Evolutionary conservation across 1,140 invertebrate genomes (phyloP).

Genomic region (Dendroctonus valens): DNA sequence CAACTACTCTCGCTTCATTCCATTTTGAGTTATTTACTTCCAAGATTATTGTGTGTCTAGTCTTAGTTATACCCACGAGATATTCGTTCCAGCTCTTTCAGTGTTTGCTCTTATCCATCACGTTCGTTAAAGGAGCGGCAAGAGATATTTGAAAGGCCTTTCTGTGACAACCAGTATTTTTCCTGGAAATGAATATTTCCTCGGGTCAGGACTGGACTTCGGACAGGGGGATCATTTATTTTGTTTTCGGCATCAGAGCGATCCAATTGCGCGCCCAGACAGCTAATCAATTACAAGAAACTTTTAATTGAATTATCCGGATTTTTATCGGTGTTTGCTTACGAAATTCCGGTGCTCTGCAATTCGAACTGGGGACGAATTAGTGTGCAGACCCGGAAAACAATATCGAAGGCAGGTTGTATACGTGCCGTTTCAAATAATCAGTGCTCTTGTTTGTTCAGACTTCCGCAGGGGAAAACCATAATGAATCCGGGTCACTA

Average conservation of each 20-base stretch:
- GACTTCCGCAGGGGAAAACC: neutral
- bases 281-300: too few relatives aligned
- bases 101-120: constrained; percentile 4
- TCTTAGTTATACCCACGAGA: constrained; percentile 1
- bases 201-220: too few relatives aligned
- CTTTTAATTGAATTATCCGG: too few relatives aligned
- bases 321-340: too few relatives aligned
- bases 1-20: neutral
- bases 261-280: too few relatives aligned
- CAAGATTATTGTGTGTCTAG: constrained; percentile 5
- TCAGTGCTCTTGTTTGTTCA: constrained; percentile 8
- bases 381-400: neutral
- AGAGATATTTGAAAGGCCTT: constrained; percentile 1
- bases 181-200: constrained; percentile 1
- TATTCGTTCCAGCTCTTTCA: constrained; percentile 2
- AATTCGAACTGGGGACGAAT: too few relatives aligned
- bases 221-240: too few relatives aligned
- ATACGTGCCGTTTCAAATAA: constrained; percentile 7
- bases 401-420: neutral
- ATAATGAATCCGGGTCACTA: constrained; percentile 1
- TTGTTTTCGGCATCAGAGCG: too few relatives aligned
- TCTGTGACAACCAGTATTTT: constrained; percentile 4
- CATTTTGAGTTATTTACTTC: constrained; percentile 3
- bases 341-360: too few relatives aligned
- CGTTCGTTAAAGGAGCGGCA: constrained; percentile 1